Evolutionary conservation across 2,113 vertebrate species (phyloP).

Genomic region (Solea senegalensis): DNA sequence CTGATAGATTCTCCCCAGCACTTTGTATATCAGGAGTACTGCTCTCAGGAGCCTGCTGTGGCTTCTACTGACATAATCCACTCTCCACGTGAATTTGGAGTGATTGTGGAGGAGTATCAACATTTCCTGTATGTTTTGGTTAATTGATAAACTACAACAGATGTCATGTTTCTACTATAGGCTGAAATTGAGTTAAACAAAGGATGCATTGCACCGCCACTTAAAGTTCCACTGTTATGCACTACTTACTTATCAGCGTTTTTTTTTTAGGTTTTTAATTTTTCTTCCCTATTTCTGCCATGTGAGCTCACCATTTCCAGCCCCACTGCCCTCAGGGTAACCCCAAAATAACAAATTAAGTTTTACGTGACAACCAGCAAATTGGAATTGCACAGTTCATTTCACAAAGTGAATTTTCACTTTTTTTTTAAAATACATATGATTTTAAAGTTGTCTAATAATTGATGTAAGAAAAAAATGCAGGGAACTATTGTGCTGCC

Average conservation of each 20-base stretch:
- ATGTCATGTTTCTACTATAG: background rate
- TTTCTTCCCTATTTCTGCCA: too few relatives aligned
- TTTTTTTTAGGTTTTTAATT: background rate
- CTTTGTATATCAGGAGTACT: background rate
- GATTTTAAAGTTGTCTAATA: too few relatives aligned
- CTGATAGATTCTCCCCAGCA: background rate
- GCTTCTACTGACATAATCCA: background rate
- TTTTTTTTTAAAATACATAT: too few relatives aligned
- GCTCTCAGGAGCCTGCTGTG: background rate
- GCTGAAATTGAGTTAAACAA: background rate
- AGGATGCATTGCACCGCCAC: background rate
- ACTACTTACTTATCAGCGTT: background rate
- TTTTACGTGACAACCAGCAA: too few relatives aligned
- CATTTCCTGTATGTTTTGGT: background rate
- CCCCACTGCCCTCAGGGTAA: too few relatives aligned
- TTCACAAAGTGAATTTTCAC: too few relatives aligned
- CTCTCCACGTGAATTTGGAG: background rate
- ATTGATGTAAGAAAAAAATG: too few relatives aligned
- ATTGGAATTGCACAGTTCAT: too few relatives aligned
- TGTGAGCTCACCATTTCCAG: too few relatives aligned
- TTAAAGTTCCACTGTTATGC: background rate
- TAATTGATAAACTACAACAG: background rate
- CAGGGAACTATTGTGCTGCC: too few relatives aligned
- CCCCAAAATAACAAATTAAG: too few relatives aligned
- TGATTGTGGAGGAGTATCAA: background rate